Evolutionary conservation across 2,888 invertebrate species (phyloP).

Genomic region (Rhyacophila evoluta): DNA sequence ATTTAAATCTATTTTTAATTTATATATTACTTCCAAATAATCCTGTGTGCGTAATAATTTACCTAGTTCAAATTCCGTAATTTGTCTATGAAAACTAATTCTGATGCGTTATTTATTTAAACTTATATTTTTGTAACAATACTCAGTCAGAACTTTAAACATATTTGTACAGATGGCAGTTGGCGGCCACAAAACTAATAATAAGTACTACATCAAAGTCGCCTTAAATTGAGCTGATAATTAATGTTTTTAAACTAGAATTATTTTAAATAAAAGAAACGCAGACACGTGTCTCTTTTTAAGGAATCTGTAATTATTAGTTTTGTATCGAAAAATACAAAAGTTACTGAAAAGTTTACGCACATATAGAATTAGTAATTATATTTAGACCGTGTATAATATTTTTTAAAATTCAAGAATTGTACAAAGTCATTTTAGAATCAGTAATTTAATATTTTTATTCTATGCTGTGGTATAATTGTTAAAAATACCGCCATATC

Average conservation of each 20-base stretch:
- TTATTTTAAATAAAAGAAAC: background rate
- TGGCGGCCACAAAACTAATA: background rate
- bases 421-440: background rate
- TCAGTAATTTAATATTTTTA: background rate
- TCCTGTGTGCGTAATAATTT: background rate
- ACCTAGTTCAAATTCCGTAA: background rate
- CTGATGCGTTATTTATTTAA: background rate
- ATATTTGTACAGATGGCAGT: conserved; percentile 20
- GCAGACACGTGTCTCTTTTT: background rate
- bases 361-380: background rate
- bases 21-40: background rate
- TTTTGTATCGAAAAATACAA: conserved; percentile 29
- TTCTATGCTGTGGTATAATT: too few species aligned
- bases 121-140: background rate
- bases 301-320: background rate
- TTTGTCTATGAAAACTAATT: background rate
- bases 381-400: background rate
- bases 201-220: background rate
- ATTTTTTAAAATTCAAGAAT: background rate
- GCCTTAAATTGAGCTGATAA: conserved; percentile 11
- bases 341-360: background rate
- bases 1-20: background rate
- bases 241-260: background rate
- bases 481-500: too few species aligned
- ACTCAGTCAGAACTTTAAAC: background rate